phyloP scores from a whole-genome alignment of 2,888 invertebrate species.

The Xylocampa areola region DNA sequence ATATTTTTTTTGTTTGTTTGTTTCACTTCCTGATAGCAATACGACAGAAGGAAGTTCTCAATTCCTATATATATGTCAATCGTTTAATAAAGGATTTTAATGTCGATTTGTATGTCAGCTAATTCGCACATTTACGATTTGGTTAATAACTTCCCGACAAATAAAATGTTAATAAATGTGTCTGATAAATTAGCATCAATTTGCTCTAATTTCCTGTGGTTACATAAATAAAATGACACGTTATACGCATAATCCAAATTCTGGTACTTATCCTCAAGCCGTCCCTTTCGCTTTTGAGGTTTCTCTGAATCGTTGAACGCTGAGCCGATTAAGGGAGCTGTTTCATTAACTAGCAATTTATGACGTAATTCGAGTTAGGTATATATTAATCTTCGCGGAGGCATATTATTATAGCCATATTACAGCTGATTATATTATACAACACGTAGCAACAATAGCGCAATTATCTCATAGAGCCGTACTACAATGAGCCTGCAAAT shows the following conservation, averaged over 20 bases:
- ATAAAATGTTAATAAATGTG: slow-evolving; percentile 39
- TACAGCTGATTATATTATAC: slow-evolving; percentile 48
- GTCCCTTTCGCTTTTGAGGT: slow-evolving; percentile 68
- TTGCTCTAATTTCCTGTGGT: slow-evolving; percentile 50
- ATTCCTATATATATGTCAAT: slow-evolving; percentile 23
- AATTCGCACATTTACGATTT: slow-evolving; percentile 25
- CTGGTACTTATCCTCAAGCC: slow-evolving; percentile 67
- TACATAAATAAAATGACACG: slow-evolving; percentile 47
- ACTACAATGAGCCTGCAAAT: slow-evolving; percentile 29
- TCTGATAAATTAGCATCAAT: slow-evolving; percentile 35
- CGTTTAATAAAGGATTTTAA: slow-evolving; percentile 22
- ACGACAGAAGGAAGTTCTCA: slow-evolving; percentile 27
- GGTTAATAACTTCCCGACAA: slow-evolving; percentile 55
- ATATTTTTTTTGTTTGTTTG: slow-evolving; percentile 7
- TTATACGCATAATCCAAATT: slow-evolving; percentile 41
- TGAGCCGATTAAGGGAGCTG: slow-evolving; percentile 54
- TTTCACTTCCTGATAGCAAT: slow-evolving; percentile 29
- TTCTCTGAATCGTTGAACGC: slow-evolving; percentile 64
- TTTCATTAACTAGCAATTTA: slow-evolving; percentile 24
- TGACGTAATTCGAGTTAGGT: slow-evolving; percentile 34
- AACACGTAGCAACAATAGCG: slow-evolving; percentile 52
- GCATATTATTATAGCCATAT: slow-evolving; percentile 29
- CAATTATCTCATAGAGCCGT: slow-evolving; percentile 49
- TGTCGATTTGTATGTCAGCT: slow-evolving; percentile 39
- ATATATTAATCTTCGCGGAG: slow-evolving; percentile 31